Evolutionary conservation across 2,888 invertebrate species (phyloP).

Genomic region (Atrina japonica): DNA sequence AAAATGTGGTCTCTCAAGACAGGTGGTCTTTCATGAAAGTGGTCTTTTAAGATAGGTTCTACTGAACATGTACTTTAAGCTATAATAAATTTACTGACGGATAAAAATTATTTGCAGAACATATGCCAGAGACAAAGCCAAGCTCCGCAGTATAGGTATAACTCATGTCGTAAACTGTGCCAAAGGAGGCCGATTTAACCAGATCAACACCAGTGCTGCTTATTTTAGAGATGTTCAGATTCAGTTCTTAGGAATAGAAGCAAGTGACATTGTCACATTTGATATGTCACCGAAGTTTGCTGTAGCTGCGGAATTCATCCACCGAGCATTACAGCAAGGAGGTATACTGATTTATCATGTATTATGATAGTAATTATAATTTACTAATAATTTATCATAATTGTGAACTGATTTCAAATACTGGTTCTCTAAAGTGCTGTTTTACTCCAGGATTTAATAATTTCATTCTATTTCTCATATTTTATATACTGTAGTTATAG

Average conservation of each 20-base stretch:
- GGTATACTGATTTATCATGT: conserved; percentile 53
- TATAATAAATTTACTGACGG: no score
- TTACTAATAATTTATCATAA: no score
- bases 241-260: conserved; percentile 89
- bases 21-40: no score
- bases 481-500: no score
- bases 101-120: conserved; percentile 85
- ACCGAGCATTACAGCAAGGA: conserved; percentile 83
- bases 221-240: conserved; percentile 88
- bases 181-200: conserved; percentile 85
- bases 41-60: no score
- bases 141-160: conserved; percentile 88
- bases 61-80: no score
- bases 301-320: conserved; percentile 90
- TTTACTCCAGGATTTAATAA: no score
- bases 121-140: conserved; percentile 89
- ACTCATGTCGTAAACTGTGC: conserved; percentile 93
- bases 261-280: conserved; percentile 89
- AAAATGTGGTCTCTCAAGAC: no score
- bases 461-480: no score
- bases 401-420: no score
- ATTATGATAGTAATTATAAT: no score
- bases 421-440: no score
- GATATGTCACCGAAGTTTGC: conserved; percentile 91
- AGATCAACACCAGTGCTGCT: conserved; percentile 89